Evolutionary conservation across 2,888 invertebrate species (phyloP), one percentile per base, ranked within the genome.

Genomic region (Malthinus flaveolus): DNA sequence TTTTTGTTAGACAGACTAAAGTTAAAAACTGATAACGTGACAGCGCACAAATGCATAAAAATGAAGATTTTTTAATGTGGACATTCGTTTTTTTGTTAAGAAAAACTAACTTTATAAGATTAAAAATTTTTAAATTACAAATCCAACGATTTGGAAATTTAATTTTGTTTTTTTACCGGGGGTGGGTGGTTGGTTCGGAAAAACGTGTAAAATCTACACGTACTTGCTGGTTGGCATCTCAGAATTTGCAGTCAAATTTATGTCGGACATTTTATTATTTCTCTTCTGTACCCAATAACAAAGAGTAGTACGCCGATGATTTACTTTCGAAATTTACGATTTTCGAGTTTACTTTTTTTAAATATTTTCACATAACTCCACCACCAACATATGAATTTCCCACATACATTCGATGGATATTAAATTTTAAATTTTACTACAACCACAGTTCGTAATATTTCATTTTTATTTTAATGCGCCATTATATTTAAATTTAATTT

Each of bases 1-100:
- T 52, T 52, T 52, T 46, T 52, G 52, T 52, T 52, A 52, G 51
- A 52, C 37, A 52, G 36, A 36, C 34, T 35, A 49, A 52, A 45
- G 46, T 52, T 52, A 52, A 51, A 51, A 51, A 52, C 52, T 45
- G 52, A 52, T 46, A 52, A 52, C 52, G 46, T 46, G 45, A 46
- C 46, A 46, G 45, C 32, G 37, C 46, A 46, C 45, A 52, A 52
- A 46, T 52, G 46, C 46, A 52, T 52, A 46, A 45, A 44, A 52
- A 36, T 35, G 46, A 52, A 32, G 32, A 42, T 51, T 52, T 42
- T 46, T 45, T 52, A 45, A 52, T 52, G 46, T 35, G 35, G 31
- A 11, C 36, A 35, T 42, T 42, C 31, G 46, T 45, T 34, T 37
- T 37, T 49, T 51, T 52, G 32, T 35, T 52, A 52, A 52, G 45